Percentiles rank a stretch among this genome's conserved stretches.
Evolutionary conservation across 2,797 vertebrate genomes (phyloP).

Genomic region (Halcyon leucocephala): DNA sequence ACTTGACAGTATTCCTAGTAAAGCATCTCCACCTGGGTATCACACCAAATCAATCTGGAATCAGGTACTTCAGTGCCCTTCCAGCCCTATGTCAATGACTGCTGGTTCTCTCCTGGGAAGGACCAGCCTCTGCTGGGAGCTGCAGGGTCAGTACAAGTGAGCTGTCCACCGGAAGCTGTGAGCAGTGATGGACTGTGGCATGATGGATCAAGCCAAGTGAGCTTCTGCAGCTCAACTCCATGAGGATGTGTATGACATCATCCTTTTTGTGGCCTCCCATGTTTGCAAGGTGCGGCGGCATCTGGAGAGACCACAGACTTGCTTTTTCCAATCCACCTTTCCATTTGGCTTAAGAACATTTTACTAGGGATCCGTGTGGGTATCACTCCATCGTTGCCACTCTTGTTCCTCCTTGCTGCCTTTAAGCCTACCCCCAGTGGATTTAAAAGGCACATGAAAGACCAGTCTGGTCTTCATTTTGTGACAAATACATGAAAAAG

Average conservation of each 20-base stretch:
- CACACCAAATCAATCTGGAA: background rate
- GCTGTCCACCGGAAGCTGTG: background rate
- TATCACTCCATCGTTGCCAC: background rate
- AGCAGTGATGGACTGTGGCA: fast-evolving
- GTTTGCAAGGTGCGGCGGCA: fast-evolving
- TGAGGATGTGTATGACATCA: fast-evolving
- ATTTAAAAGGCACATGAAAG: background rate
- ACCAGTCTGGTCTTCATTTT: background rate
- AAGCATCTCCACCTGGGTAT: background rate
- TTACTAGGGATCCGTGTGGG: background rate
- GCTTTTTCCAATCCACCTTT: background rate
- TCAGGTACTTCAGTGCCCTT: background rate
- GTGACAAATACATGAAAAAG: background rate
- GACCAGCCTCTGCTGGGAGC: background rate
- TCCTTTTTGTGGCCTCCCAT: background rate
- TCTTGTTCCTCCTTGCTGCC: background rate
- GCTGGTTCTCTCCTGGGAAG: background rate
- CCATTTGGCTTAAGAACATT: background rate
- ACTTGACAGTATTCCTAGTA: background rate
- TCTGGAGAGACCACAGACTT: background rate
- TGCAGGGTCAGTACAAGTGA: background rate
- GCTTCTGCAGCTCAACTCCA: background rate
- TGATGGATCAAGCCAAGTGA: fast-evolving
- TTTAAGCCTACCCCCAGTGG: background rate
- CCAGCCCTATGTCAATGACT: fast-evolving